Percentiles rank a stretch among this genome's conserved stretches.
phyloP scores from a whole-genome alignment of 2,888 invertebrate species.

The Epicampocera succincta region DNA sequence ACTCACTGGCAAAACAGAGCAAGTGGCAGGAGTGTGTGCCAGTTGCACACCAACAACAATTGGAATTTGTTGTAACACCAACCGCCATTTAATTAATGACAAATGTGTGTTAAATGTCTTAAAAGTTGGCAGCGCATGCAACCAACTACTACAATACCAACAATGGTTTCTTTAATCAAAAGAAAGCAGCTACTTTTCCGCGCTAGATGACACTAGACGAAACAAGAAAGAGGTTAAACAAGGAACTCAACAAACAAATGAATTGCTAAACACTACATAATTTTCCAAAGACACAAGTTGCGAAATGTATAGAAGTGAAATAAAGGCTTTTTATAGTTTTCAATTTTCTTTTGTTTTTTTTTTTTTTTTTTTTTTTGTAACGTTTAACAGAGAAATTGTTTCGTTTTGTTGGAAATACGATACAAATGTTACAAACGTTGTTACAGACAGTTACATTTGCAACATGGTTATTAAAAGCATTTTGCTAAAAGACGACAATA shows the following conservation, averaged over 20 bases:
- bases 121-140: constrained; percentile 61
- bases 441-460: constrained; percentile 71
- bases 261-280: constrained; percentile 63
- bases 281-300: constrained; percentile 49
- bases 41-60: constrained; percentile 63
- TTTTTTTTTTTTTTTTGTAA: neutral
- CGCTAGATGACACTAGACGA: neutral
- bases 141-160: constrained; percentile 20
- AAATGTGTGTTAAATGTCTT: constrained; percentile 69
- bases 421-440: constrained; percentile 67
- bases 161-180: constrained; percentile 16
- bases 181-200: constrained; percentile 15
- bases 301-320: constrained; percentile 17
- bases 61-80: constrained; percentile 70
- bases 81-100: constrained; percentile 72
- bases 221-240: constrained; percentile 29
- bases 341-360: constrained; percentile 8
- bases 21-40: constrained; percentile 44
- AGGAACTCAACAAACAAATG: constrained; percentile 57
- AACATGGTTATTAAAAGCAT: constrained; percentile 73
- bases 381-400: neutral
- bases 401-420: constrained; percentile 8
- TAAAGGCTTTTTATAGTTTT: constrained; percentile 11
- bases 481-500: constrained; percentile 52
- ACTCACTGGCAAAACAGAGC: constrained; percentile 15